These are phyloP conservation scores for Phaethornis superciliosus DNA, from an alignment of 2,113 vertebrate genomes.

Conservation along the genomic window DNA sequence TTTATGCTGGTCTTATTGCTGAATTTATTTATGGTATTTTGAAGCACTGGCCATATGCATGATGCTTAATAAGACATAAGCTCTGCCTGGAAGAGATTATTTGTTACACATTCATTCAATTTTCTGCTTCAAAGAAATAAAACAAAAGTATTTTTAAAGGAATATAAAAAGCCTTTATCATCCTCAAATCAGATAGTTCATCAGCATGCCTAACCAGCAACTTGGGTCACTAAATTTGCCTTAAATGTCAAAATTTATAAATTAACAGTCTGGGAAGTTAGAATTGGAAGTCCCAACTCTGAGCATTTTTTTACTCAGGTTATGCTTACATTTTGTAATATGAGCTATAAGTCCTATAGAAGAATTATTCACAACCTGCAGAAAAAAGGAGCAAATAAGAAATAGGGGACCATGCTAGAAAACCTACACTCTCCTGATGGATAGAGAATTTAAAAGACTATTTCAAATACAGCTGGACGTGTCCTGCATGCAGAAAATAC, in stretches of 20 bases:
- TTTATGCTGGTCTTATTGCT: neutral
- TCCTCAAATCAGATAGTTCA: neutral
- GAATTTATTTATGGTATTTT: neutral
- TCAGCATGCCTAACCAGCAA: neutral
- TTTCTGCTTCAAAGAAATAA: neutral
- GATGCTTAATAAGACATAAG: neutral
- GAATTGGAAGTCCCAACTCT: neutral
- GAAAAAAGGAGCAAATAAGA: neutral
- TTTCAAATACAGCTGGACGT: neutral
- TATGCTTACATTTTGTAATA: neutral
- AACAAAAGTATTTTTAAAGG: neutral
- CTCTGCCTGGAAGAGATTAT: neutral
- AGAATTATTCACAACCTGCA: neutral
- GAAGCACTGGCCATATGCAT: neutral
- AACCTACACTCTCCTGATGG: neutral
- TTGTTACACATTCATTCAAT: neutral
- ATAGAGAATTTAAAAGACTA: neutral
- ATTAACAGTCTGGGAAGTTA: neutral
- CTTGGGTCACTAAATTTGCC: neutral
- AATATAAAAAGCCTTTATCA: neutral
- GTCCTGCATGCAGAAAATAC: neutral
- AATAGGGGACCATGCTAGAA: neutral
- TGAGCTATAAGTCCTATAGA: neutral
- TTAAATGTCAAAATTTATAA: neutral
- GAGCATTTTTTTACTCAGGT: neutral